Percentiles rank a stretch among this genome's conserved stretches.
These are phyloP conservation scores for Archaeoteleia sp. DNA, from an alignment of 2,888 invertebrate species.

Conservation along the genomic window DNA sequence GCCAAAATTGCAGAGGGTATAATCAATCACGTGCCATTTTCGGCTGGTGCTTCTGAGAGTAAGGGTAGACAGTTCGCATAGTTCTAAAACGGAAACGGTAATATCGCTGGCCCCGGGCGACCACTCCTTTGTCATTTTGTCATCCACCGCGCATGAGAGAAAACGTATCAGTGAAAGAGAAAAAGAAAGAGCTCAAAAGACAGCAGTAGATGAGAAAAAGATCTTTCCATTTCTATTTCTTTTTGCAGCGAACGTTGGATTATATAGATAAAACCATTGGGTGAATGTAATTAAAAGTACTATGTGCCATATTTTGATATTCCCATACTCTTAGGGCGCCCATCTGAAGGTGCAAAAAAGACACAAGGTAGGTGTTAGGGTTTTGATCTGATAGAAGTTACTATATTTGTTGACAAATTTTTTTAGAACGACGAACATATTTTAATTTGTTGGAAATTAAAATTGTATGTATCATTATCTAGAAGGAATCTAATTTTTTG, in stretches of 20 bases:
- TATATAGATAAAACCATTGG: too few relatives aligned
- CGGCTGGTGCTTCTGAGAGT: slow-evolving; percentile 49
- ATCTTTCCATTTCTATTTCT: slow-evolving; percentile 36
- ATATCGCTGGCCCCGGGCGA: slow-evolving; percentile 71
- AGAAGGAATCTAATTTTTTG: too few relatives aligned
- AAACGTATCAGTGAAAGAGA: slow-evolving; percentile 45
- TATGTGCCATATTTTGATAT: too few relatives aligned
- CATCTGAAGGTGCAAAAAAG: too few relatives aligned
- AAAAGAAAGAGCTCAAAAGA: slow-evolving; percentile 44
- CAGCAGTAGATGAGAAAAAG: slow-evolving; percentile 37
- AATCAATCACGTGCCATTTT: slow-evolving; percentile 72
- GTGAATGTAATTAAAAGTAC: too few relatives aligned
- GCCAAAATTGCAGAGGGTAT: slow-evolving; percentile 72
- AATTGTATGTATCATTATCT: too few relatives aligned
- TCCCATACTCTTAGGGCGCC: too few relatives aligned
- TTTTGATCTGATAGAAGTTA: too few relatives aligned
- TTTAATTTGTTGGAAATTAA: too few relatives aligned
- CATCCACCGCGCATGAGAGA: slow-evolving; percentile 59
- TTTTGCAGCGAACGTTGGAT: background rate
- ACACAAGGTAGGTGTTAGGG: too few relatives aligned
- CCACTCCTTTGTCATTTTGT: slow-evolving; percentile 74
- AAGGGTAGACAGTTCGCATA: slow-evolving; percentile 68
- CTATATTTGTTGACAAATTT: too few relatives aligned
- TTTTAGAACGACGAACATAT: too few relatives aligned
- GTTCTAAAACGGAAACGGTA: slow-evolving; percentile 73